Conservation (phyloP, 2,113 vertebrate species). For the Sigmodon hispidus region DNA sequence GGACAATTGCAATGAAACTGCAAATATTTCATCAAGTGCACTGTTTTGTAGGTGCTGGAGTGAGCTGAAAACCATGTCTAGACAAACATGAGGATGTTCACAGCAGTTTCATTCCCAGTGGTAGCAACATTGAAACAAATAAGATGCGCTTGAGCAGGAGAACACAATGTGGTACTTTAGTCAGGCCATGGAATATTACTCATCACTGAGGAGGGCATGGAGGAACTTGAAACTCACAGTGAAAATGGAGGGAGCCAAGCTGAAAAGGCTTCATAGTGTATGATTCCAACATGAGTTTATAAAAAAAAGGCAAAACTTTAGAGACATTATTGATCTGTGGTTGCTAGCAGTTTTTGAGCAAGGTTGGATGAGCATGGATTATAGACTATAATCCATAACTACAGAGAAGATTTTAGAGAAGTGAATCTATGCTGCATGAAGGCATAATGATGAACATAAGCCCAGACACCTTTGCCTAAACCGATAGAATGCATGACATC, state of each 20-base stretch:
- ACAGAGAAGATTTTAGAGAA: not conserved
- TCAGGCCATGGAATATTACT: not conserved
- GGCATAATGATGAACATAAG: no score
- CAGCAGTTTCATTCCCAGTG: not conserved
- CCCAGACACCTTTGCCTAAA: no score
- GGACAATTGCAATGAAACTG: no score
- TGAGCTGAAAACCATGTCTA: not conserved
- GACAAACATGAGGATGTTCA: not conserved
- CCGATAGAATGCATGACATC: not conserved
- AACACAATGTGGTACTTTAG: not conserved
- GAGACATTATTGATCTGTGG: not conserved
- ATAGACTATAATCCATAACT: no score
- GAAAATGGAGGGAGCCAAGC: not conserved
- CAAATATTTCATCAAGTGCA: not conserved
- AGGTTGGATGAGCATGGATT: no score
- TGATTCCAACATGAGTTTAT: not conserved
- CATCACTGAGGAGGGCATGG: not conserved
- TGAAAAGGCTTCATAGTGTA: not conserved
- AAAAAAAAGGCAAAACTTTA: not conserved
- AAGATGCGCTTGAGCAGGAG: not conserved
- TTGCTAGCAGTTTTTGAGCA: not conserved
- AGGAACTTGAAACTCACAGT: not conserved
- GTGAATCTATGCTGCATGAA: not conserved
- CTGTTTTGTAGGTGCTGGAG: not conserved
- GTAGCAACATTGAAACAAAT: accelerated